A percentile compares a stretch with the other conserved stretches of the same genome.
Evolutionary conservation across 1,140 invertebrate species (phyloP).

Genomic region (Cecropterus lyciades): DNA sequence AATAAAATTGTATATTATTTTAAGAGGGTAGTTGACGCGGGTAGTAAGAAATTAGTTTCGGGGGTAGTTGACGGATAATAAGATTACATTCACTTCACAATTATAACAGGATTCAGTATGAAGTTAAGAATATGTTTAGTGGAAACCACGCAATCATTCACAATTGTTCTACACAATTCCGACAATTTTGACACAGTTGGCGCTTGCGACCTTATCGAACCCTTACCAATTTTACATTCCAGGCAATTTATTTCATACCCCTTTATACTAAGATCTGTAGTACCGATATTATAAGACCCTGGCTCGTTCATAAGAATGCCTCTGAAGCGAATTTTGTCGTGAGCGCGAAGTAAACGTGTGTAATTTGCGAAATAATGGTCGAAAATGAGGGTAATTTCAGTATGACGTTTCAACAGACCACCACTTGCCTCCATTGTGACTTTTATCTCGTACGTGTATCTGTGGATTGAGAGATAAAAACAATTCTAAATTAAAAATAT

Average conservation of each 20-base stretch:
- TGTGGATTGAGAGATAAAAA: constrained; percentile 43
- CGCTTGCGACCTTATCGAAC: constrained; percentile 76
- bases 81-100: constrained; percentile 86
- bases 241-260: constrained; percentile 88
- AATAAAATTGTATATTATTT: too few relatives aligned
- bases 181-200: constrained; percentile 72
- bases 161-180: constrained; percentile 78
- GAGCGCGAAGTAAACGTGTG: constrained; percentile 86
- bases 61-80: too few relatives aligned
- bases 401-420: constrained; percentile 86
- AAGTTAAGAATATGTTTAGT: constrained; percentile 91
- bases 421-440: constrained; percentile 88
- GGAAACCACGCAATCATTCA: constrained; percentile 86
- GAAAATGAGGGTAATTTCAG: constrained; percentile 86
- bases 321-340: constrained; percentile 90
- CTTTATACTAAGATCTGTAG: constrained; percentile 84
- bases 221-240: constrained; percentile 85
- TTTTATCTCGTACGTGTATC: constrained; percentile 88
- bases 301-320: constrained; percentile 84
- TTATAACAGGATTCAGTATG: constrained; percentile 89
- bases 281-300: constrained; percentile 84
- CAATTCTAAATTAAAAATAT: too few relatives aligned
- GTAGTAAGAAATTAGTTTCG: too few relatives aligned
- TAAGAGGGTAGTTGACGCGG: too few relatives aligned
- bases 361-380: constrained; percentile 89